These are phyloP conservation scores for Zaprionus bogoriensis DNA, from an alignment of 2,888 invertebrate species.

Conservation along the genomic window DNA sequence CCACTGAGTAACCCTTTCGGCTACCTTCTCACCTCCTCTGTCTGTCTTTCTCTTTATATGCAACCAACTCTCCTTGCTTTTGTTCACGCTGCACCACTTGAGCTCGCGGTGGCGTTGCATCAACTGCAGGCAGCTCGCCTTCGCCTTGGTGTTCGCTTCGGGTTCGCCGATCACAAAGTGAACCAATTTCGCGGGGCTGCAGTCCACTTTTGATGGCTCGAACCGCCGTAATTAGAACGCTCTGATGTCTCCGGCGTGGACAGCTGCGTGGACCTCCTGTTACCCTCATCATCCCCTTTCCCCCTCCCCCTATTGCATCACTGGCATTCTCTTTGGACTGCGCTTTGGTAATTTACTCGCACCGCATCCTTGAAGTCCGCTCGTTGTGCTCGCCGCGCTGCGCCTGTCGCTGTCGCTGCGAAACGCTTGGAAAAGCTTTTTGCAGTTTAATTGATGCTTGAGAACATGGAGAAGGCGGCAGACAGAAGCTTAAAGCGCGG, in stretches of 20 bases:
- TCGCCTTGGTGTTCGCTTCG: not conserved
- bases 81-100: not conserved
- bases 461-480: conserved; percentile 19
- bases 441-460: conserved; percentile 59
- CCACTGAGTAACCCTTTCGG: not conserved
- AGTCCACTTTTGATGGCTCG: conserved; percentile 21
- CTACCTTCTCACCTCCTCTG: no score
- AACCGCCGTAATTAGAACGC: conserved; percentile 38
- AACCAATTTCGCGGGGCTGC: conserved; percentile 25
- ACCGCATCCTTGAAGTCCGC: conserved; percentile 3
- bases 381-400: not conserved
- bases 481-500: conserved; percentile 36
- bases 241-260: conserved; percentile 11
- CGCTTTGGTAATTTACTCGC: conserved; percentile 23
- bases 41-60: no score
- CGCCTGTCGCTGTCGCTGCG: conserved; percentile 2
- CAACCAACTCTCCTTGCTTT: not conserved
- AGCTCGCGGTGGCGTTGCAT: not conserved
- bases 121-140: no score
- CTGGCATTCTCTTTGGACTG: not conserved
- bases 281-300: not conserved
- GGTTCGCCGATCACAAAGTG: conserved; percentile 36
- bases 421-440: conserved; percentile 38
- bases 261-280: conserved; percentile 13
- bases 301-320: not conserved